Conservation (phyloP, 1,140 invertebrate species). For the Atta texana region DNA sequence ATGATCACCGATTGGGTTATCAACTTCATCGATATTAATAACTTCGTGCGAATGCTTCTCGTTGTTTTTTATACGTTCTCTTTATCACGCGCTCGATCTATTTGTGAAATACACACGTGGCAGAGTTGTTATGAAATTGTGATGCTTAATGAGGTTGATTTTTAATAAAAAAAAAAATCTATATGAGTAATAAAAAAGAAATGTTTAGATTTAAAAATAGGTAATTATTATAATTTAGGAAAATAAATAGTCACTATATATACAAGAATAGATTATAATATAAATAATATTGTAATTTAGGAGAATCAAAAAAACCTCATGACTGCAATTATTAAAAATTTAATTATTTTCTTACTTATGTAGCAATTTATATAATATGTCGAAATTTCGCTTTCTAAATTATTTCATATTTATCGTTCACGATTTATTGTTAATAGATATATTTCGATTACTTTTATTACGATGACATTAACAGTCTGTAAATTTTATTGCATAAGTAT, state of each 20-base stretch:
- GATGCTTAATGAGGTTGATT: slow-evolving; percentile 20
- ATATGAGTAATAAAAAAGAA: slow-evolving; percentile 3
- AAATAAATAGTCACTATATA: not conserved
- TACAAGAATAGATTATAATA: not conserved
- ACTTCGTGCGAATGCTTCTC: slow-evolving; percentile 20
- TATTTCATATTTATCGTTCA: slow-evolving; percentile 1
- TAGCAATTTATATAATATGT: not conserved
- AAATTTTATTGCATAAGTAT: slow-evolving; percentile 7
- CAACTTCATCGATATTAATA: slow-evolving; percentile 52
- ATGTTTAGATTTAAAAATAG: not conserved
- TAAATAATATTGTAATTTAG: not conserved
- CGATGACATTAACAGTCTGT: not conserved
- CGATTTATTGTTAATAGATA: not conserved
- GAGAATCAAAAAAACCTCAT: not conserved
- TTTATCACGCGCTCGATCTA: slow-evolving; percentile 38
- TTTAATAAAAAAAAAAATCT: not conserved
- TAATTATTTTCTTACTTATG: not conserved
- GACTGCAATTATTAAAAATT: not conserved
- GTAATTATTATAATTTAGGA: not conserved
- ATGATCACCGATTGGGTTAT: slow-evolving; percentile 48
- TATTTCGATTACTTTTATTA: slow-evolving; percentile 5
- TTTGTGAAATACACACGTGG: slow-evolving; percentile 45
- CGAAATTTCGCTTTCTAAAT: not conserved
- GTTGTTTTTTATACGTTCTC: slow-evolving; percentile 45
- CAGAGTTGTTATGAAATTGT: slow-evolving; percentile 11